These are phyloP conservation scores for Pteria penguin DNA, from an alignment of 2,888 invertebrate species.

Conservation along the genomic window DNA sequence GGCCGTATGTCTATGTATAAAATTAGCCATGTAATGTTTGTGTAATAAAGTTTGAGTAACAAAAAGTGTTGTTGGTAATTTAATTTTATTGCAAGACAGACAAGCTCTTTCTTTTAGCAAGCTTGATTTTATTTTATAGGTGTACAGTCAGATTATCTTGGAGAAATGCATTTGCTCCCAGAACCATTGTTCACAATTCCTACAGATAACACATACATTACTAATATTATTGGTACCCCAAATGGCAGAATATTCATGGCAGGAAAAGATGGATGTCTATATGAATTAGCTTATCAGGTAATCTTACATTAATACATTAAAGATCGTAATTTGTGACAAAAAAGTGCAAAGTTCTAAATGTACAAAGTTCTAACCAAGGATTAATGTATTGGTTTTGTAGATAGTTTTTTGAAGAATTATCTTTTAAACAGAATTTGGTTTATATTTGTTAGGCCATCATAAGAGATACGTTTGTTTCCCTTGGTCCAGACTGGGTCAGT, in stretches of 20 bases:
- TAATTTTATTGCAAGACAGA: too few species aligned
- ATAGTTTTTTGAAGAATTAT: background rate
- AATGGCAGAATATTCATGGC: constrained; percentile 96
- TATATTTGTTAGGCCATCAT: too few species aligned
- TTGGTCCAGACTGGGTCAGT: too few species aligned
- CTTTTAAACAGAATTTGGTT: too few species aligned
- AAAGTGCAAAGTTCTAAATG: too few species aligned
- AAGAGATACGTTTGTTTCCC: too few species aligned
- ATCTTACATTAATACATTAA: background rate
- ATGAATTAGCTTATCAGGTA: constrained; percentile 96
- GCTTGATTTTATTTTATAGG: constrained; percentile 25
- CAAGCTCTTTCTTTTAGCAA: too few species aligned
- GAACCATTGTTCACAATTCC: constrained; percentile 96
- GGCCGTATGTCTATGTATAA: too few species aligned
- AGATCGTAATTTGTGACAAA: background rate
- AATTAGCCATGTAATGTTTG: too few species aligned
- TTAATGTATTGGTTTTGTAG: background rate
- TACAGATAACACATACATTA: constrained; percentile 91
- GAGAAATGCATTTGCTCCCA: constrained; percentile 92
- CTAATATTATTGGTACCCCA: constrained; percentile 89
- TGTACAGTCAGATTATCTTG: constrained; percentile 36
- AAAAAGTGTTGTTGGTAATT: too few species aligned
- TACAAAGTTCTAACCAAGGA: too few species aligned
- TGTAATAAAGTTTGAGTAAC: too few species aligned
- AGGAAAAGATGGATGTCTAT: constrained; percentile 95